These are phyloP conservation scores for Agrochola litura DNA, from an alignment of 2,888 invertebrate genomes.

Conservation along the genomic window DNA sequence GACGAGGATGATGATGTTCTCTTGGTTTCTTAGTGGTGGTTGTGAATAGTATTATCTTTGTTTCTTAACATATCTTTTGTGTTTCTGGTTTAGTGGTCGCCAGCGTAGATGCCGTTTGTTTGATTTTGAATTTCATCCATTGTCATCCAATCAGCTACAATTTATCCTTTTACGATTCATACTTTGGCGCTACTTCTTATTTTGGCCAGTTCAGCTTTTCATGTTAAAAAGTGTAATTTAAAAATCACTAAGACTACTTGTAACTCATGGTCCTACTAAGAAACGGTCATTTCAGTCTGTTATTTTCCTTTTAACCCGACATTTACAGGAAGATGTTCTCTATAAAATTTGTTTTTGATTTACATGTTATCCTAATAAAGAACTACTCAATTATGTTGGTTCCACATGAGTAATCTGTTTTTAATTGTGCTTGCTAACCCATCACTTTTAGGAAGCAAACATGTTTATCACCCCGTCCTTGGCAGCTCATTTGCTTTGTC, in stretches of 20 bases:
- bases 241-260: neutral
- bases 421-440: constrained; percentile 14
- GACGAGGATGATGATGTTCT: too few species aligned
- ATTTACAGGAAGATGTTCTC: neutral
- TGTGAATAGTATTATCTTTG: too few species aligned
- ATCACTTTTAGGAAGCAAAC: constrained; percentile 30
- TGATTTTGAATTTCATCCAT: neutral
- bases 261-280: neutral
- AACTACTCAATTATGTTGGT: neutral
- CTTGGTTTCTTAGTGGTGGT: too few species aligned
- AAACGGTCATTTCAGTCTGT: neutral
- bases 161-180: neutral
- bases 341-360: neutral
- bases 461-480: constrained; percentile 7
- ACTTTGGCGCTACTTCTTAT: neutral
- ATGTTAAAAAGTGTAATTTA: neutral
- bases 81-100: neutral
- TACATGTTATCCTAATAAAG: neutral
- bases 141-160: neutral
- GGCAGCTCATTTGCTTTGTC: constrained; percentile 23
- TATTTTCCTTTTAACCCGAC: neutral
- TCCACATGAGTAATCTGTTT: constrained; percentile 9
- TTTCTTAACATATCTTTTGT: neutral
- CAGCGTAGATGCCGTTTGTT: neutral
- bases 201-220: neutral